phyloP scores from a whole-genome alignment of 2,797 vertebrate species.

The Neosalanx taihuensis region DNA sequence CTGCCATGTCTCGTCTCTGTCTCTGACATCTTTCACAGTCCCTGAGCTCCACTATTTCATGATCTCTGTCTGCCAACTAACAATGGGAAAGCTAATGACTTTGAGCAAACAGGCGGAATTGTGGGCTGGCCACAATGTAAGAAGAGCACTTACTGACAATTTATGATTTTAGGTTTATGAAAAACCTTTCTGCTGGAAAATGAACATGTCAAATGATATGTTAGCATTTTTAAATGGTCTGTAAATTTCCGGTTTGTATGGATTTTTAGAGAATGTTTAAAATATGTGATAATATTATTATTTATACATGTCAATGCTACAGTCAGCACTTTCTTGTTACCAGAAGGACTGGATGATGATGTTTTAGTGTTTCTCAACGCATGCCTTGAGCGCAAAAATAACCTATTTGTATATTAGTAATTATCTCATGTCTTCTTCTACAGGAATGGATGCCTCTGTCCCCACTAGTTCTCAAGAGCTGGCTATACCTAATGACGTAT shows the following conservation, averaged over 20 bases:
- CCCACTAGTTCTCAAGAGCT: conserved; percentile 91
- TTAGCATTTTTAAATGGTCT: not conserved
- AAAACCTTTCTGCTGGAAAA: not conserved
- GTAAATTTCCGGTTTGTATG: not conserved
- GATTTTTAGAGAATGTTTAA: not conserved
- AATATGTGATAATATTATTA: not conserved
- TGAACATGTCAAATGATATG: not conserved
- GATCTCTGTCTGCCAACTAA: conserved; percentile 59
- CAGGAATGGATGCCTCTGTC: conserved; percentile 84
- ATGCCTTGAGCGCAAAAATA: not conserved
- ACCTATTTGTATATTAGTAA: conserved; percentile 12
- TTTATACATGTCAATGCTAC: not conserved
- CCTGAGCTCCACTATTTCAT: conserved; percentile 63
- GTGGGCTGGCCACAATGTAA: not conserved
- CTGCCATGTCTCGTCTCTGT: conserved; percentile 58
- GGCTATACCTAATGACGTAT: conserved; percentile 95
- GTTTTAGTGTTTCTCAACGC: conserved; percentile 6
- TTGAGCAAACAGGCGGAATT: conserved; percentile 6
- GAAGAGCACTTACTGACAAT: not conserved
- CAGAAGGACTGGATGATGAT: not conserved
- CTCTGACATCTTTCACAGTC: conserved; percentile 64
- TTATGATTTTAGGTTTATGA: not conserved
- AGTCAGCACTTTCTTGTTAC: not conserved
- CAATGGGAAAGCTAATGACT: conserved; percentile 18
- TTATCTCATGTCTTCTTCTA: conserved; percentile 70